Percentiles rank a stretch among this genome's conserved stretches.
Conservation (phyloP, 2,888 invertebrate genomes). For the Aspidiotus destructor region DNA sequence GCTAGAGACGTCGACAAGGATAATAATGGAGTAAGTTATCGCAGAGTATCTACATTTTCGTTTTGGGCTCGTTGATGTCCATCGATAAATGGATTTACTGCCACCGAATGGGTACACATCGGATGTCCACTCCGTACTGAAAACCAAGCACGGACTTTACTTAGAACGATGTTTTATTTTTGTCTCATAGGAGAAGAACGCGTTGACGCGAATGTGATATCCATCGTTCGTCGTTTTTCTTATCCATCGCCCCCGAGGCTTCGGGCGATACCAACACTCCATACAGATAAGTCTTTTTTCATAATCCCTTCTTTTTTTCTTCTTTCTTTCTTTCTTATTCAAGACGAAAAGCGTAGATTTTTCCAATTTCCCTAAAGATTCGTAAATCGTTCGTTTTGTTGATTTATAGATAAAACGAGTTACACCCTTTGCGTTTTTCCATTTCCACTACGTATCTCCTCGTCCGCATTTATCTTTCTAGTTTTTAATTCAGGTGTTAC, state of each 20-base stretch:
- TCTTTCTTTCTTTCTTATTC: background rate
- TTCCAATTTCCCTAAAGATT: constrained; percentile 32
- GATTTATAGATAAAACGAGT: constrained; percentile 30
- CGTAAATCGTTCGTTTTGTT: constrained; percentile 31
- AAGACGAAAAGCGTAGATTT: constrained; percentile 21
- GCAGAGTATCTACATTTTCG: constrained; percentile 10
- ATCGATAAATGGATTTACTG: constrained; percentile 16
- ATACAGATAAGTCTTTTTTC: constrained; percentile 27
- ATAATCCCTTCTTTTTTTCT: constrained; percentile 17
- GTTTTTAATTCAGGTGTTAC: constrained; percentile 4
- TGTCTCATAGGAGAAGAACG: constrained; percentile 11
- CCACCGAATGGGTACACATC: background rate
- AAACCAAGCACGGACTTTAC: background rate
- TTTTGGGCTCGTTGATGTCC: constrained; percentile 5
- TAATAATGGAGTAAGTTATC: constrained; percentile 8
- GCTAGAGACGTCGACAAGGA: background rate
- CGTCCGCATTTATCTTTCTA: background rate
- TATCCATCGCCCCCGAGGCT: constrained; percentile 21
- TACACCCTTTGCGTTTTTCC: constrained; percentile 7
- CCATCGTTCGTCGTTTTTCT: constrained; percentile 30
- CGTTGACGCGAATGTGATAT: constrained; percentile 25
- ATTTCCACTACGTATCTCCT: background rate
- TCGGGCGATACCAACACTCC: constrained; percentile 14
- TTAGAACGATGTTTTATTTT: background rate
- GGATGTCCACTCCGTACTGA: no score